Conservation (phyloP, 2,113 vertebrate species). For the Nesospiza acunhae region DNA sequence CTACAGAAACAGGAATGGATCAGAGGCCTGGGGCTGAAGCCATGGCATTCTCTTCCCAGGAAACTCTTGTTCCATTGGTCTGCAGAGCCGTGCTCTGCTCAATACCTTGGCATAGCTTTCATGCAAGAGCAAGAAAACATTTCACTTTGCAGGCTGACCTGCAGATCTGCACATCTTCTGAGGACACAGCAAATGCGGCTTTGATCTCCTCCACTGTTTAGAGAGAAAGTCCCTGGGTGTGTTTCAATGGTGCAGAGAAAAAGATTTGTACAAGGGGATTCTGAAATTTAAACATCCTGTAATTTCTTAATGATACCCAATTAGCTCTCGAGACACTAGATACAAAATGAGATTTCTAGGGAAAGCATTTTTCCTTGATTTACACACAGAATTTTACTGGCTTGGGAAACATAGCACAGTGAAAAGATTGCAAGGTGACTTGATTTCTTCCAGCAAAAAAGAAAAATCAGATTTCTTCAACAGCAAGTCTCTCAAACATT, state of each 20-base stretch:
- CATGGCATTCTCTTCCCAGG: not conserved
- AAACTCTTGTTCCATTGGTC: not conserved
- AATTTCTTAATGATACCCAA: not conserved
- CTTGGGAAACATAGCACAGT: not conserved
- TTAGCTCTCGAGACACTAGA: not conserved
- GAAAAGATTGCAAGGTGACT: not conserved
- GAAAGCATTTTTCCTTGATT: not conserved
- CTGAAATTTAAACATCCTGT: not conserved
- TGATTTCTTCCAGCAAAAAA: not conserved
- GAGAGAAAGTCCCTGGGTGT: not conserved
- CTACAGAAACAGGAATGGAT: not conserved
- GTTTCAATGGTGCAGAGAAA: not conserved
- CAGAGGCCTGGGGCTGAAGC: not conserved
- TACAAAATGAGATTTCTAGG: not conserved
- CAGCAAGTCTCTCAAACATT: not conserved
- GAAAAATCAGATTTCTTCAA: not conserved
- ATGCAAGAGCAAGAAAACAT: not conserved
- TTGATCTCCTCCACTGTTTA: not conserved
- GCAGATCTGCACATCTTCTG: not conserved
- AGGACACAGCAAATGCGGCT: not conserved
- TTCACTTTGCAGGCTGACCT: not conserved
- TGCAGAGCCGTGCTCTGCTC: not conserved
- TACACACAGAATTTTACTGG: not conserved
- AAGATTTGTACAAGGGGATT: not conserved
- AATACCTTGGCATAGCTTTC: not conserved